These are phyloP conservation scores for Styela clava DNA, from an alignment of 23 tunicate species.

Conservation along the genomic window DNA sequence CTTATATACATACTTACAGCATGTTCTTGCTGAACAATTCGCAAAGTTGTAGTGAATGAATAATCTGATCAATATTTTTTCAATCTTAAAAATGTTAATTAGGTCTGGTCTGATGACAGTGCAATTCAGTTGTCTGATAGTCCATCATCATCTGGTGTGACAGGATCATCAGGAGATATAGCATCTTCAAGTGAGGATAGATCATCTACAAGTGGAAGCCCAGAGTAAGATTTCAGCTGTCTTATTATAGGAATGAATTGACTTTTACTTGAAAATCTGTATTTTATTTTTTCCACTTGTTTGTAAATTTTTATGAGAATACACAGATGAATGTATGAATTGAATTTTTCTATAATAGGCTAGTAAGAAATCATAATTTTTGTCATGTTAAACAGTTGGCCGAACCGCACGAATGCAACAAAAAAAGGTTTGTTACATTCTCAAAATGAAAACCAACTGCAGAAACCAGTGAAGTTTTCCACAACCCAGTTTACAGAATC, in stretches of 20 bases:
- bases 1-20: too few relatives aligned
- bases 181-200: conserved; percentile 4
- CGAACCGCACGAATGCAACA: conserved; percentile 20
- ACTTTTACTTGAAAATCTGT: too few relatives aligned
- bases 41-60: too few relatives aligned
- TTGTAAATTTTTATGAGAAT: too few relatives aligned
- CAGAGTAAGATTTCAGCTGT: not conserved
- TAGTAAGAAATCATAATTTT: too few relatives aligned
- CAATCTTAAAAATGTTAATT: too few relatives aligned
- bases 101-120: conserved; percentile 33
- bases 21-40: too few relatives aligned
- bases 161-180: conserved; percentile 17
- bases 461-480: conserved; percentile 17
- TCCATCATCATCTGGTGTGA: conserved; percentile 20
- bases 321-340: too few relatives aligned
- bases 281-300: too few relatives aligned
- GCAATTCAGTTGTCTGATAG: conserved; percentile 20
- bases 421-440: conserved; percentile 10
- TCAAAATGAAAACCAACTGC: conserved; percentile 10
- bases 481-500: conserved; percentile 1
- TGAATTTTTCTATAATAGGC: too few relatives aligned
- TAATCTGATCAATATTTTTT: too few relatives aligned
- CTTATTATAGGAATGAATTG: too few relatives aligned
- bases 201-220: conserved; percentile 10
- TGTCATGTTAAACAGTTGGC: conserved; percentile 26